phyloP scores from a whole-genome alignment of 2,888 invertebrate species.

The Pollenia labialis region DNA sequence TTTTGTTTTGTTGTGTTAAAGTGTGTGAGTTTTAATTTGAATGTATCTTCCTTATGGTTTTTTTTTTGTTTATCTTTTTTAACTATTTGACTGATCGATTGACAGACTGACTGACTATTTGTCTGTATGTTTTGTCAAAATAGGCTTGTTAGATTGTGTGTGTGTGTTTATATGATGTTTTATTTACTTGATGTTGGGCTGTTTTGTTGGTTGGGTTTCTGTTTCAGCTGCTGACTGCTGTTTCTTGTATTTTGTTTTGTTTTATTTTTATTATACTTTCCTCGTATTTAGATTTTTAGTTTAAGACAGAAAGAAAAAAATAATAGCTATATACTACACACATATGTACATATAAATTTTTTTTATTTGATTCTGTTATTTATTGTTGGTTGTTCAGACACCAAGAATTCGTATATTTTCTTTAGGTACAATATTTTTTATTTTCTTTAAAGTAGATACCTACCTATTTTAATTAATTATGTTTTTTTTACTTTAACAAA shows the following conservation, averaged over 20 bases:
- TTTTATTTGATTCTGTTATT: conserved; percentile 46
- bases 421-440: neutral
- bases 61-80: neutral
- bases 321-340: too few species aligned
- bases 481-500: conserved; percentile 20
- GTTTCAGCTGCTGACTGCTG: conserved; percentile 15
- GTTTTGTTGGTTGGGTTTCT: conserved; percentile 12
- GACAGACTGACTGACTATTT: conserved; percentile 12
- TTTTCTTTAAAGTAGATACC: neutral
- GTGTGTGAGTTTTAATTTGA: neutral
- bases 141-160: neutral
- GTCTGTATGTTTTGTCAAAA: neutral
- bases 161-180: conserved; percentile 16
- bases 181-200: conserved; percentile 47
- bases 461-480: conserved; percentile 12
- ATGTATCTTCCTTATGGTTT: neutral
- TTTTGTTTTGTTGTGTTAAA: conserved; percentile 29
- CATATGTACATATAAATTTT: neutral
- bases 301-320: conserved; percentile 33
- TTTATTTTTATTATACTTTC: conserved; percentile 5
- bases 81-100: conserved; percentile 10
- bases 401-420: neutral
- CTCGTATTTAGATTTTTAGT: conserved; percentile 43
- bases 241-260: conserved; percentile 36
- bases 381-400: conserved; percentile 29